Evolutionary conservation across 2,797 vertebrate genomes (phyloP), one percentile per base, ranked within the genome.

Genomic region (Gorsachius magnificus): DNA sequence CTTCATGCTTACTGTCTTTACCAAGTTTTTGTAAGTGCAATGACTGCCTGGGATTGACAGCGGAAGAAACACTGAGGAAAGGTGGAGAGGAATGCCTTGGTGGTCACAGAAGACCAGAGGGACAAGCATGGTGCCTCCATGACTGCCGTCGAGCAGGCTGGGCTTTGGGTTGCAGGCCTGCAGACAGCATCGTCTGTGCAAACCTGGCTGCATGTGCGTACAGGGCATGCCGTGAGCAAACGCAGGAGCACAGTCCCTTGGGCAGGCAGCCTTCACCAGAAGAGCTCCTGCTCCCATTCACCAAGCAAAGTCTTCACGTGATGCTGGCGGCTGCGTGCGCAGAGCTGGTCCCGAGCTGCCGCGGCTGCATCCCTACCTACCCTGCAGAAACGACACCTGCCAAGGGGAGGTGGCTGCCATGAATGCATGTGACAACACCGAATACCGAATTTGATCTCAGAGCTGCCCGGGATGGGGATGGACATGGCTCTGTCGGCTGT

Each of bases 171-270:
- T 41, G 41, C 43, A 57, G 53, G 53, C 18, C 65, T 70, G 38
- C 12, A 38, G 56, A 31, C 43, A 69, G 9, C 69, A 43, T 74
- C 5, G 2, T 13, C 18, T 6, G 10, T 19, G 16, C 54, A 24
- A 15, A 45, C 5, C 21, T n/a, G 35, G 48, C 72, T 50, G 26
- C 1, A 0, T 15, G 41, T 25, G 51, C 4, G 2, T 21, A 2
- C 28, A 16, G 48, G 15, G n/a, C 22, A 8, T 19, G 1, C 41
- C 11, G 0, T 4, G 16, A 54, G 36, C 15, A 2, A 33, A 48
- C 13, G 11, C 54, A 20, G 60, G 46, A 72, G 33, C 4, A 1
- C 0, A 1, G 21, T 53, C 74, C 41, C 58, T 11, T 9, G 50
- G 38, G 13, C 26, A 25, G 66, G 38, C 70, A 41, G 51, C 10